phyloP scores from a whole-genome alignment of 1,140 invertebrate species.

The Caenorhabditis brenneri region DNA sequence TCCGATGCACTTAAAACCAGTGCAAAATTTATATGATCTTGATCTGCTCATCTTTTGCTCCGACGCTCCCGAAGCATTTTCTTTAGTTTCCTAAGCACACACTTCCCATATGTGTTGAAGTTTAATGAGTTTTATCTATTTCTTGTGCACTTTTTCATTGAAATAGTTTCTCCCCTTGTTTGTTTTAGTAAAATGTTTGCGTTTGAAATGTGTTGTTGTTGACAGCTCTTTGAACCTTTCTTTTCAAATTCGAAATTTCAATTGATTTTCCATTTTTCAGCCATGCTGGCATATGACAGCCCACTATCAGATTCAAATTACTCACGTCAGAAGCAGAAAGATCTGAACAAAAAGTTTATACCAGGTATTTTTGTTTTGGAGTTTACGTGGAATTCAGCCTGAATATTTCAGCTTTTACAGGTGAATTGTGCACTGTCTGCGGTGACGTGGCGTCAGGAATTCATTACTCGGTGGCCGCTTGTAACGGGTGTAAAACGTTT shows the following conservation, averaged over 20 bases:
- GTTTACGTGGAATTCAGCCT: not conserved
- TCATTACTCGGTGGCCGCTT: conserved; percentile 57
- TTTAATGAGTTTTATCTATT: conserved; percentile 23
- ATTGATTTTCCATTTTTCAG: not conserved
- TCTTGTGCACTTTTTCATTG: not conserved
- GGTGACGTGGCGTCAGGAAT: conserved; percentile 67
- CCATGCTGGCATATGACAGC: not conserved
- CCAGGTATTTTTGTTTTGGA: not conserved
- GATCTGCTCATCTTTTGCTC: not conserved
- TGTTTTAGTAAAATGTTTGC: not conserved
- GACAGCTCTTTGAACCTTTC: not conserved
- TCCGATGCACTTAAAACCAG: not conserved
- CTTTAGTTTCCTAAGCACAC: not conserved
- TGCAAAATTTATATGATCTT: not conserved
- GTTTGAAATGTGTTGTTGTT: not conserved
- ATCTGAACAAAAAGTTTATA: conserved; percentile 1
- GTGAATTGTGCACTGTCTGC: conserved; percentile 63
- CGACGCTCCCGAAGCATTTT: not conserved
- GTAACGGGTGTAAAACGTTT: conserved; percentile 65
- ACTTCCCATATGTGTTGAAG: not conserved
- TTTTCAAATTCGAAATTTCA: no score
- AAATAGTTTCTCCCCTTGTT: not conserved
- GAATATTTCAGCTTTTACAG: conserved; percentile 46
- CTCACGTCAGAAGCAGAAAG: conserved; percentile 20
- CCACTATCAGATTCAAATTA: not conserved